A percentile compares a stretch with the other conserved stretches of the same genome.
phyloP scores from a whole-genome alignment of 2,113 vertebrate species.

The Alosa alosa region DNA sequence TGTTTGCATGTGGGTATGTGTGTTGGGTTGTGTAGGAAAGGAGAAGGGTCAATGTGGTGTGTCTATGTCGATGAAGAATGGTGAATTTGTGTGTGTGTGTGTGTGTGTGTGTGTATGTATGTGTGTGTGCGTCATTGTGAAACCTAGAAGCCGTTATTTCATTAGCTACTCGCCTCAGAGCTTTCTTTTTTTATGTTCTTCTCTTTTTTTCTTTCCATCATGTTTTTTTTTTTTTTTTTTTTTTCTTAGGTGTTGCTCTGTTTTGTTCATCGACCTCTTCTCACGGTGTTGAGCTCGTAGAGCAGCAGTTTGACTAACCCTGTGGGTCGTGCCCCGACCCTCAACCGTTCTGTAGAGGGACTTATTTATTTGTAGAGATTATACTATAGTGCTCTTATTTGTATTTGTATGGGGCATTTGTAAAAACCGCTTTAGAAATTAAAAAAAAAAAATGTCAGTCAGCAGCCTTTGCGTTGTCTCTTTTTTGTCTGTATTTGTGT shows the following conservation, averaged over 20 bases:
- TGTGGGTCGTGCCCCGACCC: not conserved
- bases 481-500: not conserved
- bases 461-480: not conserved
- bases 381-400: constrained; percentile 54
- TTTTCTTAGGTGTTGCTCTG: not conserved
- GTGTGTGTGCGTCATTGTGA: not conserved
- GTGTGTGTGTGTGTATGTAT: not conserved
- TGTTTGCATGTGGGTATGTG: not conserved
- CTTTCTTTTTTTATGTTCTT: not conserved
- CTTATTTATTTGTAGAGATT: constrained; percentile 71
- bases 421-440: constrained; percentile 59
- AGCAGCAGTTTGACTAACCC: not conserved
- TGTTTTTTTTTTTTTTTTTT: constrained; percentile 47
- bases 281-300: not conserved
- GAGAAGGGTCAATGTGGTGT: too few relatives aligned
- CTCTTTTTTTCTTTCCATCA: constrained; percentile 9
- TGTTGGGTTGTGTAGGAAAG: too few relatives aligned
- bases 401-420: constrained; percentile 61
- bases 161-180: constrained; percentile 3
- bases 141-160: constrained; percentile 14
- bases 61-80: too few relatives aligned
- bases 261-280: not conserved
- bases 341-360: constrained; percentile 51
- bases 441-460: constrained; percentile 26
- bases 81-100: too few relatives aligned